Conservation (phyloP, 2,113 vertebrate genomes). For the Edolisoma coerulescens region DNA sequence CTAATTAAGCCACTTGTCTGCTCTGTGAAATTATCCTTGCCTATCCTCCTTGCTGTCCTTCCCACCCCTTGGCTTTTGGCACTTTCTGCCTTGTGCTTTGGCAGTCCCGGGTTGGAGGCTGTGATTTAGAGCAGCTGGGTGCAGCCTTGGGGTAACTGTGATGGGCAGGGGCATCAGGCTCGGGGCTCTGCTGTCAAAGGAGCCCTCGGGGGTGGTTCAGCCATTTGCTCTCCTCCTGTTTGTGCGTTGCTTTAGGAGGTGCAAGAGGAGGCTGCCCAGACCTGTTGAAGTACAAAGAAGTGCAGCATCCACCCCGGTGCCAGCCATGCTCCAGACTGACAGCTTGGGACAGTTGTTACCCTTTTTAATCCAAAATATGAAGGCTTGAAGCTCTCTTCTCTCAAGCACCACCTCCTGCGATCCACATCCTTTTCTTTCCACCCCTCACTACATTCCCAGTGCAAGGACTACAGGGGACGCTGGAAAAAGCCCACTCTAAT, state of each 20-base stretch:
- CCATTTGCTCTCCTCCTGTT: not conserved
- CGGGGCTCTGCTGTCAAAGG: rapidly evolving
- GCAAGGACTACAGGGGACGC: not conserved
- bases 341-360: not conserved
- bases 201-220: rapidly evolving
- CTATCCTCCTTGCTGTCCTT: not conserved
- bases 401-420: not conserved
- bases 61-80: not conserved
- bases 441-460: not conserved
- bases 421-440: not conserved
- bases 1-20: not conserved
- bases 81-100: not conserved
- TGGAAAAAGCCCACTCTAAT: not conserved
- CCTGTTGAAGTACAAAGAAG: not conserved
- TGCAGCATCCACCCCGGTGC: not conserved
- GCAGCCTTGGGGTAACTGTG: not conserved
- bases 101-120: not conserved
- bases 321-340: no score
- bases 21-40: not conserved
- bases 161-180: not conserved
- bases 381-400: not conserved
- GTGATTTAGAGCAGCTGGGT: not conserved
- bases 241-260: not conserved
- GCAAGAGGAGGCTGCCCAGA: not conserved
- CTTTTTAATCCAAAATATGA: not conserved